phyloP scores from a whole-genome alignment of 2,113 vertebrate species.

The Semicossyphus pulcher region DNA sequence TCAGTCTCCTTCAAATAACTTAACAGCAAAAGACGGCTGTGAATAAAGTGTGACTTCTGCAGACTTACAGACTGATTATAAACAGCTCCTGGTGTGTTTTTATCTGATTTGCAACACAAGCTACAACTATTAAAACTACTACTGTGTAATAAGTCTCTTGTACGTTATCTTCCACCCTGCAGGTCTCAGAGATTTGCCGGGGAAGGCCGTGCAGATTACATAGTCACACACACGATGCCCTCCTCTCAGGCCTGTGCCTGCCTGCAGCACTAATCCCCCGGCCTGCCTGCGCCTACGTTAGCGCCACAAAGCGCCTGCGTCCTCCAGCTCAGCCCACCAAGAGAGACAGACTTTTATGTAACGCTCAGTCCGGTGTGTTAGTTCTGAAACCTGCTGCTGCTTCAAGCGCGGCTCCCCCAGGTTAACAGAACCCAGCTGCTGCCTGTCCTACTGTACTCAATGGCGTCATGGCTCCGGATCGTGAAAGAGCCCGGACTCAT shows the following conservation, averaged over 20 bases:
- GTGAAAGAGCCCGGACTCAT: conserved; percentile 24
- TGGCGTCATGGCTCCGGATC: conserved; percentile 25
- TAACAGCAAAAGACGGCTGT: conserved; percentile 7
- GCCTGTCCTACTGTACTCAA: conserved; percentile 49
- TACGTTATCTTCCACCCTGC: conserved; percentile 25
- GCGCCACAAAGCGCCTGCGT: conserved; percentile 54
- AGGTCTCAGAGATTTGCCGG: conserved; percentile 54
- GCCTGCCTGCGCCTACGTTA: conserved; percentile 53
- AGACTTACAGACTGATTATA: background rate
- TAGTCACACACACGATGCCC: conserved; percentile 54
- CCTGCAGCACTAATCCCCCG: conserved; percentile 73
- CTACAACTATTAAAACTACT: background rate
- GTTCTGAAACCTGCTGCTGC: conserved; percentile 67
- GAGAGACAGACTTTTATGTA: conserved; percentile 77
- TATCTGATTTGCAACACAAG: background rate
- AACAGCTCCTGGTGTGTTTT: background rate
- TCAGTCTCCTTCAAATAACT: conserved; percentile 45
- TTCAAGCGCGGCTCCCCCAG: conserved; percentile 53
- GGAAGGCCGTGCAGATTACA: conserved; percentile 69
- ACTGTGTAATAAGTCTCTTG: conserved; percentile 17
- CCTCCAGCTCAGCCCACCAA: conserved; percentile 61
- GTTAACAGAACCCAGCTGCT: conserved; percentile 67
- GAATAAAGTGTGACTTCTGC: background rate
- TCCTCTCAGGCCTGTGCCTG: conserved; percentile 59
- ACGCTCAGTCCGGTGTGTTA: conserved; percentile 66